A percentile compares a stretch with the other conserved stretches of the same genome.
These are phyloP conservation scores for Aramus guarauna DNA, from an alignment of 2,113 vertebrate genomes.

Conservation along the genomic window DNA sequence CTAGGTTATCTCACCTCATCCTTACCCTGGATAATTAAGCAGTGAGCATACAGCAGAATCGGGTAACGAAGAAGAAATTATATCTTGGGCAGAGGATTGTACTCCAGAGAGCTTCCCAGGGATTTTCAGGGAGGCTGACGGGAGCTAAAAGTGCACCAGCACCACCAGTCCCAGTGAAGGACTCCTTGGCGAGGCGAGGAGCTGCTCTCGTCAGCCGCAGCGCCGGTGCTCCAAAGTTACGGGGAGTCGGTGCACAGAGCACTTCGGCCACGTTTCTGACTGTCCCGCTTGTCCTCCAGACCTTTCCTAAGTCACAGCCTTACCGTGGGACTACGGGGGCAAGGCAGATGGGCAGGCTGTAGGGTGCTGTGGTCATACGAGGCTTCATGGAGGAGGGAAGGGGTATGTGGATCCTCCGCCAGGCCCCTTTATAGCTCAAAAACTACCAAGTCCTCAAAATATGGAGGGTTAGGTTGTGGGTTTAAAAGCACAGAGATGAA, in stretches of 20 bases:
- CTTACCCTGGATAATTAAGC: neutral
- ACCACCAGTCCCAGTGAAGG: neutral
- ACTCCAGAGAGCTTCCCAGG: neutral
- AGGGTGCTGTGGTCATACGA: neutral
- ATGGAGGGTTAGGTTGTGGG: neutral
- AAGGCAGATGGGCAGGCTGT: rapidly evolving
- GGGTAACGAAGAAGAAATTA: neutral
- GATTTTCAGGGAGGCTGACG: neutral
- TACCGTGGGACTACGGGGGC: neutral
- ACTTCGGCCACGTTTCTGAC: neutral
- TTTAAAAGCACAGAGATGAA: neutral
- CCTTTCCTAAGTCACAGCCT: neutral
- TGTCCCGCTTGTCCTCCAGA: neutral
- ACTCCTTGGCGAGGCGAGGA: neutral
- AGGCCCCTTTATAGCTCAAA: neutral
- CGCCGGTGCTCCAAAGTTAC: neutral
- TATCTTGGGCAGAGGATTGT: neutral
- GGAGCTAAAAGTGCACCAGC: neutral
- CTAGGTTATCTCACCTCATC: neutral
- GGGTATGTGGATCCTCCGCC: neutral
- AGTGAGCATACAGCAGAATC: neutral
- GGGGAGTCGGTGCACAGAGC: neutral
- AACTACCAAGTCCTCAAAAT: neutral
- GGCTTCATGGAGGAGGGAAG: neutral
- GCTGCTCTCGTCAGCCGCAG: rapidly evolving